phyloP scores from a whole-genome alignment of 2,797 vertebrate genomes.

The Sus cebifrons region DNA sequence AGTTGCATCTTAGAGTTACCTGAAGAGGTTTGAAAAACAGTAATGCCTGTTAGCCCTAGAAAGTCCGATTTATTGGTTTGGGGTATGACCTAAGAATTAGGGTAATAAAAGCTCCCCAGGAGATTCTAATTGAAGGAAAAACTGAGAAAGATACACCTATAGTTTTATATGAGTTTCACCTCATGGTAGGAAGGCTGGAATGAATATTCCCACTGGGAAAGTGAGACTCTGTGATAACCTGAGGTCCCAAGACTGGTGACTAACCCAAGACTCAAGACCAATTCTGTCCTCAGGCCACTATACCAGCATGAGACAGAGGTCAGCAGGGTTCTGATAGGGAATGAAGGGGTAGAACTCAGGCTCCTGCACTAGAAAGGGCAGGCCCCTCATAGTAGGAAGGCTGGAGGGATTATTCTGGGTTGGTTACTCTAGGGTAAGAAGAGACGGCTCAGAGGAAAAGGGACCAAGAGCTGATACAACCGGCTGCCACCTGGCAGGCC shows the following conservation, averaged over 20 bases:
- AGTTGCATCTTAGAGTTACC: slow-evolving; percentile 19
- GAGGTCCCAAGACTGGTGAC: neutral
- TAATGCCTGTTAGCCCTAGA: slow-evolving; percentile 18
- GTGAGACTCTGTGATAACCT: neutral
- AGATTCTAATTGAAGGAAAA: slow-evolving; percentile 52
- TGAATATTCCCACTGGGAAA: neutral
- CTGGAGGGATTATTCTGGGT: neutral
- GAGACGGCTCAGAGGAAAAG: neutral
- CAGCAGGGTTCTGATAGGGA: neutral
- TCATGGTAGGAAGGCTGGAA: neutral
- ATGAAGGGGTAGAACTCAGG: neutral
- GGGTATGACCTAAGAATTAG: neutral
- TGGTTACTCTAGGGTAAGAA: neutral
- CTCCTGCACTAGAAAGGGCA: neutral
- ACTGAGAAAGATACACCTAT: neutral
- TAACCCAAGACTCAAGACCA: neutral
- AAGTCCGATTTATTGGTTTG: slow-evolving; percentile 44
- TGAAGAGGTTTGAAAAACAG: neutral
- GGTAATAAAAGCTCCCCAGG: slow-evolving; percentile 19
- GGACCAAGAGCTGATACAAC: neutral
- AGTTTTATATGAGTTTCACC: neutral
- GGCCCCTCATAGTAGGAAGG: neutral
- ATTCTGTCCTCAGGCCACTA: neutral
- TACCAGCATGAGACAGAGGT: neutral
- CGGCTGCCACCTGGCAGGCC: neutral